These are phyloP conservation scores for Porites lobata DNA, from an alignment of 92 coral and sea anemone species.

Conservation along the genomic window DNA sequence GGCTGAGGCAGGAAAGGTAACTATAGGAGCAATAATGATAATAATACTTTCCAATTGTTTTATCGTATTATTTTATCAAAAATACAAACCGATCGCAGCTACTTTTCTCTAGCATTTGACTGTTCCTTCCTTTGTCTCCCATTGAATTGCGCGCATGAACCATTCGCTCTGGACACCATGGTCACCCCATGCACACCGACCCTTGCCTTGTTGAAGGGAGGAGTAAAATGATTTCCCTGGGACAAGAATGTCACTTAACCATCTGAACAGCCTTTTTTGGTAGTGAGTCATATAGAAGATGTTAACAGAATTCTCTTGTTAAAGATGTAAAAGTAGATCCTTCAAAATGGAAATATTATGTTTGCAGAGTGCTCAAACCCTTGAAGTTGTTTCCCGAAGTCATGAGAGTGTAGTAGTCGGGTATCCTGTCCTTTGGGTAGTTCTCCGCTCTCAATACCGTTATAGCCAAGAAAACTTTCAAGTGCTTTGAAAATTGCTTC, in stretches of 20 bases:
- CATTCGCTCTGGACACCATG: conserved; percentile 1
- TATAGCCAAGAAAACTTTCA: background rate
- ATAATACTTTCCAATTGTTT: too few relatives aligned
- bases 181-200: background rate
- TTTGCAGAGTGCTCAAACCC: conserved; percentile 11
- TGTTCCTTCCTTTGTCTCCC: background rate
- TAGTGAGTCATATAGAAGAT: background rate
- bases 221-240: conserved; percentile 9
- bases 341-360: background rate
- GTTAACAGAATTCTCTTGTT: conserved; percentile 8
- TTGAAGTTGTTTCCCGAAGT: background rate
- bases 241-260: background rate
- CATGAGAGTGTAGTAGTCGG: background rate
- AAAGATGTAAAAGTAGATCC: conserved; percentile 5
- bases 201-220: conserved; percentile 18
- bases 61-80: background rate
- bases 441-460: background rate
- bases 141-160: conserved; percentile 9
- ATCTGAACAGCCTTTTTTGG: background rate
- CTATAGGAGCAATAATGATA: too few relatives aligned
- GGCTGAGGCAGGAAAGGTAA: too few relatives aligned
- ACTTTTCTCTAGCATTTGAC: conserved; percentile 9
- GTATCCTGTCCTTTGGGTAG: background rate
- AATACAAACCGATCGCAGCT: conserved; percentile 28
- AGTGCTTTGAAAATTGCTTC: background rate